phyloP scores from a whole-genome alignment of 1,140 invertebrate species.

The Brachionus calyciflorus region DNA sequence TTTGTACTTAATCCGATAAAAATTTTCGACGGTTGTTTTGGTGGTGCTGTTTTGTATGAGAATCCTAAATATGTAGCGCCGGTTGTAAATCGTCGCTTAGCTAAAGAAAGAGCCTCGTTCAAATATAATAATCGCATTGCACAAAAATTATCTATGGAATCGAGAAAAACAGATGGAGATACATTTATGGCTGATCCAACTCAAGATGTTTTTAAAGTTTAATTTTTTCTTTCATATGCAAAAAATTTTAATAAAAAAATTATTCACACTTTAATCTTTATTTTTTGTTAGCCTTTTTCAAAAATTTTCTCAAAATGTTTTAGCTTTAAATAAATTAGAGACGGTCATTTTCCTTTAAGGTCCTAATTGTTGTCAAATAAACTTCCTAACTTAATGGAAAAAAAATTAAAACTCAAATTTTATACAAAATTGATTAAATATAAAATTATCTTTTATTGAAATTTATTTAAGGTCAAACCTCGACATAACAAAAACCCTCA shows the following conservation, averaged over 20 bases:
- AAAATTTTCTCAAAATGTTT: no score
- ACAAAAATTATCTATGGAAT: conserved; percentile 71
- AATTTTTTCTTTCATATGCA: background rate
- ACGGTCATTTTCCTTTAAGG: no score
- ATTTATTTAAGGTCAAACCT: no score
- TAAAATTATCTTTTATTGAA: no score
- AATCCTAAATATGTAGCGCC: conserved; percentile 85
- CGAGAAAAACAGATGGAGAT: conserved; percentile 67
- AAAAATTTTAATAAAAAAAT: conserved; percentile 12
- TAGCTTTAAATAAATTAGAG: no score
- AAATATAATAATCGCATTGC: conserved; percentile 75
- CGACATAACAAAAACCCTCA: no score
- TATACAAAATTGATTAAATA: no score
- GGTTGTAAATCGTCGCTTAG: conserved; percentile 69
- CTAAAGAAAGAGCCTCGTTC: conserved; percentile 68
- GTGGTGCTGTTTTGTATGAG: conserved; percentile 81
- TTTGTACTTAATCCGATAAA: conserved; percentile 89
- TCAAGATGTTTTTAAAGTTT: conserved; percentile 64
- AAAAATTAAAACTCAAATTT: no score
- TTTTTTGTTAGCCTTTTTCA: no score
- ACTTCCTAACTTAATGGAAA: no score
- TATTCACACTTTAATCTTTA: no score
- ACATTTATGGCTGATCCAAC: conserved; percentile 67
- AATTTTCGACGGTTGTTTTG: conserved; percentile 83
- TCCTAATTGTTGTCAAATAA: no score